Conservation (phyloP, 2,888 invertebrate species). For the Pyrocoelia pectoralis region DNA sequence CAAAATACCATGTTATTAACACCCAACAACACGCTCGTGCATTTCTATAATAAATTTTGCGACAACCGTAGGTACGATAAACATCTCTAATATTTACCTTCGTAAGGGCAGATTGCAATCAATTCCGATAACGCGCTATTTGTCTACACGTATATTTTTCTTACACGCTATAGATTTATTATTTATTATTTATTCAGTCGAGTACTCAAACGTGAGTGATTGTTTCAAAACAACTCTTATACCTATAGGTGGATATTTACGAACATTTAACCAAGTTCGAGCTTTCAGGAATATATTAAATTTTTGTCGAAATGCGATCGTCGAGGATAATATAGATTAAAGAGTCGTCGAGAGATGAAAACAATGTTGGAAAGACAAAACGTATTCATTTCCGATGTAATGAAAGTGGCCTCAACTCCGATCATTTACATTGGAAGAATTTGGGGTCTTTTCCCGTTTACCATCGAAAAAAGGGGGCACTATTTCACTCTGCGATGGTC, state of each 20-base stretch:
- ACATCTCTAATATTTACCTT: constrained; percentile 8
- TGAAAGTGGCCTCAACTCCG: constrained; percentile 15
- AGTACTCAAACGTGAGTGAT: constrained; percentile 8
- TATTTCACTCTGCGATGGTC: constrained; percentile 19
- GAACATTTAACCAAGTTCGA: not conserved
- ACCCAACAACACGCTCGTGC: too few species aligned
- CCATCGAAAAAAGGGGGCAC: constrained; percentile 10
- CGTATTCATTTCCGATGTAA: constrained; percentile 19
- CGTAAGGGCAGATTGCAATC: constrained; percentile 20
- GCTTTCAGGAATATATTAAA: not conserved
- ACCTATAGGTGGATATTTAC: not conserved
- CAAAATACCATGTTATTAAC: too few species aligned
- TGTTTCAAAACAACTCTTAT: constrained; percentile 9
- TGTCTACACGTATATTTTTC: constrained; percentile 11
- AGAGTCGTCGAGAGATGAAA: too few species aligned
- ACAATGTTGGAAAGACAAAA: constrained; percentile 8
- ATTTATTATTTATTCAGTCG: constrained; percentile 25
- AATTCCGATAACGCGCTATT: constrained; percentile 5
- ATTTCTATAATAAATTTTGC: too few species aligned
- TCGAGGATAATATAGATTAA: too few species aligned
- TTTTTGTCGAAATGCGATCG: too few species aligned
- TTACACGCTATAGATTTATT: constrained; percentile 17
- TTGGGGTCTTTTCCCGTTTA: constrained; percentile 23
- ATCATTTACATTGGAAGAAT: constrained; percentile 16
- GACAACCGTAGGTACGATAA: too few species aligned